phyloP scores from a whole-genome alignment of 1,140 invertebrate species.

The Fopius arisanus region DNA sequence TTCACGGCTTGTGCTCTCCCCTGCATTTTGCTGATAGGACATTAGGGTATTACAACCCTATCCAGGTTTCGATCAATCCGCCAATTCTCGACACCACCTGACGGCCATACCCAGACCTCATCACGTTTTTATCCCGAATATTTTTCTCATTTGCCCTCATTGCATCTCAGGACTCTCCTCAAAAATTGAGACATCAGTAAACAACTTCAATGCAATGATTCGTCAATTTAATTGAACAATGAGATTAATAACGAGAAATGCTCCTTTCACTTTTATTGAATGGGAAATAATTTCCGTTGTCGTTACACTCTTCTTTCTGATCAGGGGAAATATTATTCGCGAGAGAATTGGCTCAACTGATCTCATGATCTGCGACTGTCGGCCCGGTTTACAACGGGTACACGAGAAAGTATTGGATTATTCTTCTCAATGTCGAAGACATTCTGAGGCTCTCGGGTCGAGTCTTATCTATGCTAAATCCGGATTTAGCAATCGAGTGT shows the following conservation, averaged over 20 bases:
- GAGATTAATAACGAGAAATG: too few species aligned
- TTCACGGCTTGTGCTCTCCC: constrained; percentile 12
- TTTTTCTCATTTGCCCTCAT: too few species aligned
- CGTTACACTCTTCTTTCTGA: too few species aligned
- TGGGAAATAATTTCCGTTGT: too few species aligned
- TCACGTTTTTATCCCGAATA: too few species aligned
- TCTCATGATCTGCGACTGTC: neutral
- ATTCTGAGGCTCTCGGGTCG: neutral
- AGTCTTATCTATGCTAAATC: constrained; percentile 32
- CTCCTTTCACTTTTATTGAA: too few species aligned
- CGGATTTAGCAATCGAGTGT: constrained; percentile 17
- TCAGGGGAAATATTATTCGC: too few species aligned
- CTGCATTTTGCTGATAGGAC: constrained; percentile 7
- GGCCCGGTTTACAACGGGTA: neutral
- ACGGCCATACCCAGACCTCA: constrained; percentile 6
- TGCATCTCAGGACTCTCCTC: too few species aligned
- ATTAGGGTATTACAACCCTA: neutral
- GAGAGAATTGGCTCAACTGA: neutral
- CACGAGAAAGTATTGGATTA: neutral
- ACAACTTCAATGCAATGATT: too few species aligned
- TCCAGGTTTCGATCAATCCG: neutral
- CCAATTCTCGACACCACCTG: neutral
- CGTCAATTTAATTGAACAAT: too few species aligned
- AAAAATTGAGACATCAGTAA: too few species aligned
- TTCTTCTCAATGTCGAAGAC: neutral